Base-by-base conservation (phyloP, 2,113 vertebrate genomes). In the Proterorhinus semilunaris region DNA sequence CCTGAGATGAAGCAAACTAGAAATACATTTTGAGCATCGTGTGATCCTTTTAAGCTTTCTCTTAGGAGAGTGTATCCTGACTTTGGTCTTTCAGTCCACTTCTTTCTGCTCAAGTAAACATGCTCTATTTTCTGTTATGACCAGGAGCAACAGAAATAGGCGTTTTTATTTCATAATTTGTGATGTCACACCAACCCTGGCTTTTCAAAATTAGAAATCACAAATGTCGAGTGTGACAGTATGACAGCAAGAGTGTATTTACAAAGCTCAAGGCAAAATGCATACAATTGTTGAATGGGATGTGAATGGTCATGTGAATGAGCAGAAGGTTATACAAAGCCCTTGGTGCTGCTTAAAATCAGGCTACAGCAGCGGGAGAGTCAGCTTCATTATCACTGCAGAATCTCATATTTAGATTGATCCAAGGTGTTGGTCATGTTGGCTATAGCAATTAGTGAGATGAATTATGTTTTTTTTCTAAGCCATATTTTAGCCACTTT, bases 11-110 rank as follows among this genome's bases (percentile, higher is more conserved):
- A 15, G 57, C 27, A 57, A 66, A 74, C 65, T 80, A 76, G 71
- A 79, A 75, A 69, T 54, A 65, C 70, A 67, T 74, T 71, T 77
- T 49, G 66, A 76, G 80, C 55, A 68, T 74, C 42, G 65, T 87
- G 80, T 77, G 72, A 86, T 74, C 76, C 81, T 86, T 84, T 83
- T 75, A 74, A 83, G 78, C 54, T 74, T 53, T 79, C 79, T 83
- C 82, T 11, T 44, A 71, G 87, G 79, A 71, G 11, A 61, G 50
- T 54, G 1, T 53, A 8, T 62, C 59, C 11, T n/a, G 67, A 70
- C 81, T 63, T 47, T 55, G 44, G 76, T n/a, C 83, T 86, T 85
- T 83, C 73, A 78, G 75, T 79, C 54, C 73, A 74, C 62, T 69
- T 65, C 66, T 59, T 83, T 83, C 84, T 78, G 79, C 83, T 58